These are phyloP conservation scores for Steinernema scapterisci DNA, from an alignment of 2,888 invertebrate genomes.

Conservation along the genomic window DNA sequence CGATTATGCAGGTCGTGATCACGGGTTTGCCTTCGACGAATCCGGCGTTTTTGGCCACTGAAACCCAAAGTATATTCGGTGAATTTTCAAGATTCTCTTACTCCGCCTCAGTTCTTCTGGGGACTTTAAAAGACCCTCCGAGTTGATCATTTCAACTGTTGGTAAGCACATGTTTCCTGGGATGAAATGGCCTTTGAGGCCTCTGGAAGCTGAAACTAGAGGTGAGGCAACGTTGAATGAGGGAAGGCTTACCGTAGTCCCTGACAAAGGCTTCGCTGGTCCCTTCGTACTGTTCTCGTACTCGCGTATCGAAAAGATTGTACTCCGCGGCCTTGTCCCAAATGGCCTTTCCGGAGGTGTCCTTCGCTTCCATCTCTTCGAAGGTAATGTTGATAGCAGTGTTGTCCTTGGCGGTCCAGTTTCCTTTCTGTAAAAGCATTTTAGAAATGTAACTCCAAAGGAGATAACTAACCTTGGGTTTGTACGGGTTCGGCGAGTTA, in stretches of 20 bases:
- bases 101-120: constrained; percentile 39
- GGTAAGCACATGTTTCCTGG: constrained; percentile 41
- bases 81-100: constrained; percentile 16
- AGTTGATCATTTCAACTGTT: constrained; percentile 35
- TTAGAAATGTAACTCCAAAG: not conserved
- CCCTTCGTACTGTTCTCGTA: constrained; percentile 44
- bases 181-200: constrained; percentile 48
- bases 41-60: constrained; percentile 33
- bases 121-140: constrained; percentile 42
- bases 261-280: constrained; percentile 45
- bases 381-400: constrained; percentile 46
- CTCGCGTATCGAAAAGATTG: constrained; percentile 41
- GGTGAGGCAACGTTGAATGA: not conserved
- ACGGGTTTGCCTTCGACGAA: constrained; percentile 39
- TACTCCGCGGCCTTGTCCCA: constrained; percentile 36
- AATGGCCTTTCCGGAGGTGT: constrained; percentile 23
- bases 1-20: constrained; percentile 53
- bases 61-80: not conserved
- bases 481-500: not conserved
- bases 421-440: constrained; percentile 42
- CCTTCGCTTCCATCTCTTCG: constrained; percentile 51
- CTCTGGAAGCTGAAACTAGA: constrained; percentile 38
- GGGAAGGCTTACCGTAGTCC: constrained; percentile 35
- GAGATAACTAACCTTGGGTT: constrained; percentile 6
- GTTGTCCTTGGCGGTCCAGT: constrained; percentile 47